A percentile compares a stretch with the other conserved stretches of the same genome.
These are phyloP conservation scores for Artibeus lituratus DNA, from an alignment of 2,797 vertebrate genomes.

Conservation along the genomic window DNA sequence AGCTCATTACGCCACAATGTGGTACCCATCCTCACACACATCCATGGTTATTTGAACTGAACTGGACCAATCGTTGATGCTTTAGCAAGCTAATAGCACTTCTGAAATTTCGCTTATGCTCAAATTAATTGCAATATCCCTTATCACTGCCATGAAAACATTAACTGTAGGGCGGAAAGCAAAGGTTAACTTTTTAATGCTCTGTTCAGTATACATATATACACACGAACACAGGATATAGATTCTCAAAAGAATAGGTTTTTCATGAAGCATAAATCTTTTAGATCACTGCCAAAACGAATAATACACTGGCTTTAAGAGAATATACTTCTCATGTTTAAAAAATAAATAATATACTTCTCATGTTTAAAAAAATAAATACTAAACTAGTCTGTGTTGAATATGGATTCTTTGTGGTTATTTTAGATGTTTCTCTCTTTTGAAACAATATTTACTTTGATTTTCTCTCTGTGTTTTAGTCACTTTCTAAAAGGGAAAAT, in stretches of 20 bases:
- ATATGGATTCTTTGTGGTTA: conserved; percentile 14
- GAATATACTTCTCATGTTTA: not conserved
- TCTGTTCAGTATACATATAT: not conserved
- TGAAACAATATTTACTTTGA: conserved; percentile 43
- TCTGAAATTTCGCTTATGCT: not conserved
- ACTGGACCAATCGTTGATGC: not conserved
- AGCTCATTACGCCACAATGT: not conserved
- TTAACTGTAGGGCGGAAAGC: not conserved
- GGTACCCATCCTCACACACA: not conserved
- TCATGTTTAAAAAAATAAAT: conserved; percentile 33
- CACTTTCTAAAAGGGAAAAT: conserved; percentile 43
- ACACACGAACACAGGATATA: not conserved
- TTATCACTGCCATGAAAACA: not conserved
- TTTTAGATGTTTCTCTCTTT: conserved; percentile 18
- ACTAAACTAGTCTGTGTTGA: not conserved
- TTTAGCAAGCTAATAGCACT: not conserved
- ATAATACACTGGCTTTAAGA: not conserved
- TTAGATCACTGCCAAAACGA: conserved; percentile 1
- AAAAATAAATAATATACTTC: conserved; percentile 5
- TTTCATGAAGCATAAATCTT: conserved; percentile 56
- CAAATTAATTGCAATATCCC: not conserved
- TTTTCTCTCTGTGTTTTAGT: conserved; percentile 44
- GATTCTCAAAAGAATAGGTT: not conserved
- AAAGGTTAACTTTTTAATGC: conserved; percentile 52
- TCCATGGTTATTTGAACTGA: not conserved